Percentiles rank a stretch among this genome's conserved stretches.
Evolutionary conservation across 2,888 invertebrate species (phyloP).

Genomic region (Chaetogeoica ovagalla): DNA sequence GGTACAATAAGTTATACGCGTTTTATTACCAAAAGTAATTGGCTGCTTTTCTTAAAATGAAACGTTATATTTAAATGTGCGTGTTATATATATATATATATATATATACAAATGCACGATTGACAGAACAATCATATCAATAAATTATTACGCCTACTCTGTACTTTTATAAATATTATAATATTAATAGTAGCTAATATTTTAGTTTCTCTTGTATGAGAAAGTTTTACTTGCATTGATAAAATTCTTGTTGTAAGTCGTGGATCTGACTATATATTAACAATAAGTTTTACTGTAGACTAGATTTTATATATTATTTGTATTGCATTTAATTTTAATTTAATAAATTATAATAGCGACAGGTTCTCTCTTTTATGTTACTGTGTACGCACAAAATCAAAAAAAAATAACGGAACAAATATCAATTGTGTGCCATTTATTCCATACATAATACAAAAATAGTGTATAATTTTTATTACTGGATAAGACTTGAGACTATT

Average conservation of each 20-base stretch:
- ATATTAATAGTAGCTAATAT: not conserved
- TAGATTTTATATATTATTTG: not conserved
- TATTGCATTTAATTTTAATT: constrained; percentile 12
- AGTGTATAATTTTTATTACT: not conserved
- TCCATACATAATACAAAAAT: not conserved
- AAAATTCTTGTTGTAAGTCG: not conserved
- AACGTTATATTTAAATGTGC: constrained; percentile 9
- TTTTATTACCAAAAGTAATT: constrained; percentile 2
- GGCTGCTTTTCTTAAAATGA: not conserved
- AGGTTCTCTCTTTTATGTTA: not conserved
- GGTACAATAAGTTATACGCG: constrained; percentile 33
- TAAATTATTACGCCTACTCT: constrained; percentile 21
- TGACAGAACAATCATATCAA: constrained; percentile 38
- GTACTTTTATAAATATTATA: constrained; percentile 30
- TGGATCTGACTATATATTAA: constrained; percentile 1
- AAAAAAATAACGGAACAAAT: constrained; percentile 1
- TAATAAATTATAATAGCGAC: not conserved
- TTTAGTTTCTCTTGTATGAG: not conserved
- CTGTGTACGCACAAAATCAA: not conserved
- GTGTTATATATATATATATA: no score
- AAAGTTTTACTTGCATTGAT: not conserved
- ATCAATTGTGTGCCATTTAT: not conserved
- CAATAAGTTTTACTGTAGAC: not conserved
- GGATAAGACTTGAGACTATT: constrained; percentile 7
- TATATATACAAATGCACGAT: not conserved